Conservation (phyloP, 2,888 invertebrate genomes). For the Rhabditoides inermis region DNA sequence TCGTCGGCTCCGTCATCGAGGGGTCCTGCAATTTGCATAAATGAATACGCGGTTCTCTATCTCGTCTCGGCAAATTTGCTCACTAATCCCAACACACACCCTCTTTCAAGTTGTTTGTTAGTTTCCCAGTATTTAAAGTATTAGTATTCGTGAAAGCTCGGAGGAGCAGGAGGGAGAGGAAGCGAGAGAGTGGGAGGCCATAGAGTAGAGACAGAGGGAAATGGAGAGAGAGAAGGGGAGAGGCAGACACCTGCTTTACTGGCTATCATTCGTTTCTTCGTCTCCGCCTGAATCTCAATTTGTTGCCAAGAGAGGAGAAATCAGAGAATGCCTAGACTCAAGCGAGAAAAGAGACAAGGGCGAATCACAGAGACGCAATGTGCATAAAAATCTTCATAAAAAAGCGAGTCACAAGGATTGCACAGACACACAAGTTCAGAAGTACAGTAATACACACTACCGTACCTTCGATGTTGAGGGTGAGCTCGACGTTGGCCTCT, state of each 20-base stretch:
- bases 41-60: not conserved
- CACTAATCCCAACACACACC: no score
- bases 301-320: not conserved
- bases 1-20: slow-evolving; percentile 49
- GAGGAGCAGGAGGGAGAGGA: no score
- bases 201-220: no score
- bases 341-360: not conserved
- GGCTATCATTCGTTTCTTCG: no score
- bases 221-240: no score
- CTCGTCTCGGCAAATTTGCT: not conserved
- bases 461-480: slow-evolving; percentile 94
- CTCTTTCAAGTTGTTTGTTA: no score
- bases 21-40: slow-evolving; percentile 33
- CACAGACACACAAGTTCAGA: not conserved
- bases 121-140: no score
- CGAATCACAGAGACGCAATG: not conserved
- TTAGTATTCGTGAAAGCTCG: no score
- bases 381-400: not conserved
- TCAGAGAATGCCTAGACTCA: not conserved
- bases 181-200: no score
- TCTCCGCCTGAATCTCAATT: no score
- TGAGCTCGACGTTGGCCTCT: slow-evolving; percentile 90
- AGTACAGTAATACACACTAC: not conserved
- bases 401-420: no score
- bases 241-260: no score